Conservation (phyloP, 2,797 vertebrate species). For the Alectoris magna region DNA sequence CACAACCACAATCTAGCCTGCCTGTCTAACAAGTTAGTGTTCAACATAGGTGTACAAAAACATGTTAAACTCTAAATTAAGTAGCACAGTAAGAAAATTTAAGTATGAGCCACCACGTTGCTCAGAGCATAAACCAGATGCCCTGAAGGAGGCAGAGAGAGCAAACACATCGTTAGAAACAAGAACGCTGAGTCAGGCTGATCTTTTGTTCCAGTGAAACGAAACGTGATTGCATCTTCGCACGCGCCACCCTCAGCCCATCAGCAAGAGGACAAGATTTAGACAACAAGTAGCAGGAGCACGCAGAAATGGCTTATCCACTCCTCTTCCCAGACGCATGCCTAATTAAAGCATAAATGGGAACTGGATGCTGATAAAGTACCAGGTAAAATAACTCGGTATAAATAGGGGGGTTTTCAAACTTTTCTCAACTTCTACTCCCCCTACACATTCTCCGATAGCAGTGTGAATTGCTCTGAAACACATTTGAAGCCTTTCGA, state of each 20-base stretch:
- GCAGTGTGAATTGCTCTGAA: not conserved
- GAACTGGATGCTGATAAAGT: not conserved
- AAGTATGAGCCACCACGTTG: not conserved
- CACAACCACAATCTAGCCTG: not conserved
- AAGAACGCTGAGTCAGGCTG: not conserved
- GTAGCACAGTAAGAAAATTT: not conserved
- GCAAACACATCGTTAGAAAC: not conserved
- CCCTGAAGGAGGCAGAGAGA: not conserved
- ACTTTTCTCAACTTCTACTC: not conserved
- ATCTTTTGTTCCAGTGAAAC: not conserved
- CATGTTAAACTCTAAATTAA: not conserved
- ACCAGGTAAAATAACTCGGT: not conserved
- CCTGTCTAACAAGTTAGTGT: not conserved
- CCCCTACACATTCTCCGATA: not conserved
- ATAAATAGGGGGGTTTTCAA: not conserved
- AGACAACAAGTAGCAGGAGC: not conserved
- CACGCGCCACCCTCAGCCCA: not conserved
- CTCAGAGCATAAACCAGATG: not conserved
- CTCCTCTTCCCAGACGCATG: accelerated
- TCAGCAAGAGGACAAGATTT: not conserved
- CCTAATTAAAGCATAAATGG: not conserved
- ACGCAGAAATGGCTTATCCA: not conserved
- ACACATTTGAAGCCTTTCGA: not conserved
- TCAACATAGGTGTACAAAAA: not conserved
- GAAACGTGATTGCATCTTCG: constrained; percentile 8